Base-by-base conservation (phyloP, 1,140 invertebrate genomes). In the Aphaenogaster floridana region DNA sequence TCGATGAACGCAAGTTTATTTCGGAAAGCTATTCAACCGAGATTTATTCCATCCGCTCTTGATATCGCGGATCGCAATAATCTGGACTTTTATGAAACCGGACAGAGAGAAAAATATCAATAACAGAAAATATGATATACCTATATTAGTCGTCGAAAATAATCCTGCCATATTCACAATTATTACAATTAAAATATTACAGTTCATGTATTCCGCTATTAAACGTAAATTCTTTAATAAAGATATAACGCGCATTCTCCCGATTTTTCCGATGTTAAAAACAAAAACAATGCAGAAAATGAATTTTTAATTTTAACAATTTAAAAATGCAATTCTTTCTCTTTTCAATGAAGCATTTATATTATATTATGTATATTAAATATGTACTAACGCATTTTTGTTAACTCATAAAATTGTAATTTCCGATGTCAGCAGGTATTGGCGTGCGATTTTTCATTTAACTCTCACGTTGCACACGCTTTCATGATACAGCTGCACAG, bases 331-430 rank as follows among this genome's bases (percentile, higher is more conserved):
- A 36, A n/a, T 21, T 21, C 8, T 45, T 2, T 68, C 8, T 8
- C 17, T 5, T 42, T 39, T 6, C 54, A 57, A 42, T 42, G 1
- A 42, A 61, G 42, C 8, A 15, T 76, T 72, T 57, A 76, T 28
- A 59, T 42, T 59, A 59, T 28, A 15, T 57, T 68, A 11, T 21
- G 4, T 68, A 50, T 9, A 71, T 71, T 15, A 4, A 34, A 28
- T 21, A 50, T 11, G 11, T 28, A 3, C 7, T 15, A 34, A n/a
- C 11, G n/a, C n/a, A 71, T 15, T 71, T 45, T 71, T 45, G n/a
- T 28, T 77, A 76, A 13, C 2, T 59, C n/a, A 15, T 77, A 42
- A 77, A 28, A 77, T 72, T 50, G 11, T 61, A 42, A 28, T 59
- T 59, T 28, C 17, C 36, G 8, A 69, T 13, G n/a, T 57, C 50